Evolutionary conservation across 2,113 vertebrate genomes (phyloP).

Genomic region (Balaeniceps rex): DNA sequence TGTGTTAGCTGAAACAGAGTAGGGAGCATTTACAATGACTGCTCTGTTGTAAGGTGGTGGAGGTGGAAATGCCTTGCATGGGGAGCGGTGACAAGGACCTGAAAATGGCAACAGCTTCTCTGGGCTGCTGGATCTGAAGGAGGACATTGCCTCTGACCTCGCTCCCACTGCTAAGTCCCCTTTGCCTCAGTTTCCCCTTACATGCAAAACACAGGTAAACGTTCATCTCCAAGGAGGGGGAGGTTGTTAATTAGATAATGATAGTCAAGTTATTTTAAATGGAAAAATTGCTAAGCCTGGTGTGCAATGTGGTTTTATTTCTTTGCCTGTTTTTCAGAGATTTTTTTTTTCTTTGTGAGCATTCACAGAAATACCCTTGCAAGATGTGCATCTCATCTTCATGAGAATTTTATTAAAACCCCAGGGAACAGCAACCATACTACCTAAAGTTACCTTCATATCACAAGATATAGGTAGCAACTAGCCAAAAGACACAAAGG

Average conservation of each 20-base stretch:
- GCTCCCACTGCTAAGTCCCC: background rate
- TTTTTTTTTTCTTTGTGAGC: background rate
- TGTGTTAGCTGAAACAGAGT: accelerated
- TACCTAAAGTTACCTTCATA: conserved; percentile 56
- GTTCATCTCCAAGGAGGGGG: background rate
- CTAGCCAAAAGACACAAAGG: conserved; percentile 41
- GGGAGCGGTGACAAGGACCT: background rate
- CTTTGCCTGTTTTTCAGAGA: background rate
- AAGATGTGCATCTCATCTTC: background rate
- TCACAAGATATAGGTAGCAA: conserved; percentile 28
- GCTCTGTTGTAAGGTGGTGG: background rate
- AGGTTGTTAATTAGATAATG: background rate
- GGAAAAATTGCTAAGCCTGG: background rate
- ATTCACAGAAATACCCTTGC: background rate
- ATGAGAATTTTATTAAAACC: background rate
- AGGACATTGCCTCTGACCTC: background rate
- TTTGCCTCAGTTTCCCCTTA: background rate
- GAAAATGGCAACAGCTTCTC: background rate
- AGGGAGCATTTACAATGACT: accelerated
- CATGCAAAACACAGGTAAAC: background rate
- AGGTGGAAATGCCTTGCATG: background rate
- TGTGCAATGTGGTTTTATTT: background rate
- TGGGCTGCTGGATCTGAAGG: background rate
- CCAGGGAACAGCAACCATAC: conserved; percentile 23
- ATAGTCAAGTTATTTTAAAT: background rate